phyloP scores from a whole-genome alignment of 2,888 invertebrate genomes.

The Notodonta dromedarius region DNA sequence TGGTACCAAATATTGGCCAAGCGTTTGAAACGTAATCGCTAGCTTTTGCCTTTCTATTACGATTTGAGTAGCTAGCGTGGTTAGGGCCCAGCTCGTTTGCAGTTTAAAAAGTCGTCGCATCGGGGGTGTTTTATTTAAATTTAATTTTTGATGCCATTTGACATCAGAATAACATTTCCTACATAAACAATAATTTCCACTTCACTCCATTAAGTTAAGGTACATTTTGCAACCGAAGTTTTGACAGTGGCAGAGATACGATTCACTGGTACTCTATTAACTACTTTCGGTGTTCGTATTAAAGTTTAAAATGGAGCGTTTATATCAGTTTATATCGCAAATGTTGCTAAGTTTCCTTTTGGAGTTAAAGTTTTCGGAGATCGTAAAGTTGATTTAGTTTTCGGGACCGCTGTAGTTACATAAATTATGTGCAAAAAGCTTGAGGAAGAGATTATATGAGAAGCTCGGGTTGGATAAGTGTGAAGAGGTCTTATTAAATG shows the following conservation, averaged over 20 bases:
- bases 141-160: too few species aligned
- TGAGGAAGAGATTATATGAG: background rate
- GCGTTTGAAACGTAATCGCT: too few species aligned
- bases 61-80: too few species aligned
- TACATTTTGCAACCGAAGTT: slow-evolving; percentile 20
- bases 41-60: too few species aligned
- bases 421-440: background rate
- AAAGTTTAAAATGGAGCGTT: slow-evolving; percentile 5
- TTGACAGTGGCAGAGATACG: slow-evolving; percentile 17
- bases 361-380: slow-evolving; percentile 5
- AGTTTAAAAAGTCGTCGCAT: too few species aligned
- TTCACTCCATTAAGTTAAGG: slow-evolving; percentile 20
- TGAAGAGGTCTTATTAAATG: too few species aligned
- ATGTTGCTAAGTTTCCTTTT: slow-evolving; percentile 3
- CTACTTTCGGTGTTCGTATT: slow-evolving; percentile 11
- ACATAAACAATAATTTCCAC: slow-evolving; percentile 14
- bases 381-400: slow-evolving; percentile 3
- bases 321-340: slow-evolving; percentile 6
- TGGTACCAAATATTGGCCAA: too few species aligned
- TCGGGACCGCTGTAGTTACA: background rate
- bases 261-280: slow-evolving; percentile 15
- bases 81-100: too few species aligned
- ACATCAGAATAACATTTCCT: too few species aligned
- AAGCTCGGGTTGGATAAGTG: too few species aligned
- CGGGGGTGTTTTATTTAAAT: too few species aligned